These are phyloP conservation scores for Cetoscarus ocellatus DNA, from an alignment of 2,797 vertebrate genomes.

Conservation along the genomic window DNA sequence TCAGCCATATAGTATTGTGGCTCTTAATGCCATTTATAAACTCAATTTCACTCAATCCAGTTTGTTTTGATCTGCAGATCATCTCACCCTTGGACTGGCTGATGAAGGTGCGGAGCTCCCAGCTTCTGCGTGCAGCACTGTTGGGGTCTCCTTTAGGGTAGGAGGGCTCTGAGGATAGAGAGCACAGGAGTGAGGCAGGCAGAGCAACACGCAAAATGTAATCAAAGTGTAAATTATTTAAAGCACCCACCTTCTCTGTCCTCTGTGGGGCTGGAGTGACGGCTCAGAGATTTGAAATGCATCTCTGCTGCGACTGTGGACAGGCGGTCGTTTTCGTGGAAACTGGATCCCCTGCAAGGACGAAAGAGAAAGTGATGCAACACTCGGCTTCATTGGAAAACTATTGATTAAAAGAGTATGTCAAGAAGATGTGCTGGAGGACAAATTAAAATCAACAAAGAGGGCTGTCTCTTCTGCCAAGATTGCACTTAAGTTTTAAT, in stretches of 20 bases:
- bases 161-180: constrained; percentile 86
- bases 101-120: constrained; percentile 95
- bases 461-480: constrained; percentile 1
- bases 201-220: neutral
- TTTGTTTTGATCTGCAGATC: neutral
- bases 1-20: too few relatives aligned
- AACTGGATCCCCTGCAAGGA: constrained; percentile 90
- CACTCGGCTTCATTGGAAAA: constrained; percentile 16
- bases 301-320: constrained; percentile 94
- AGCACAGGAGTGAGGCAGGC: neutral
- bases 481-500: constrained; percentile 17
- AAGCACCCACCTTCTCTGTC: constrained; percentile 90
- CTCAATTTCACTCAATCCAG: too few relatives aligned
- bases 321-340: constrained; percentile 96
- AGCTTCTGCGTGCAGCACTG: constrained; percentile 88
- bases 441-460: neutral
- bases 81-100: constrained; percentile 92
- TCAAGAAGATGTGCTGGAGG: neutral
- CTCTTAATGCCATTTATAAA: too few relatives aligned
- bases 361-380: constrained; percentile 23
- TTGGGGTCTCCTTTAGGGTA: constrained; percentile 93
- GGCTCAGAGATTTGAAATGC: constrained; percentile 96
- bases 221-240: neutral
- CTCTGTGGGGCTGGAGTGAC: constrained; percentile 98
- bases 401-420: neutral